Percentiles rank a stretch among this genome's conserved stretches.
Conservation (phyloP, 1,140 invertebrate species). For the Drosophila saltans region DNA sequence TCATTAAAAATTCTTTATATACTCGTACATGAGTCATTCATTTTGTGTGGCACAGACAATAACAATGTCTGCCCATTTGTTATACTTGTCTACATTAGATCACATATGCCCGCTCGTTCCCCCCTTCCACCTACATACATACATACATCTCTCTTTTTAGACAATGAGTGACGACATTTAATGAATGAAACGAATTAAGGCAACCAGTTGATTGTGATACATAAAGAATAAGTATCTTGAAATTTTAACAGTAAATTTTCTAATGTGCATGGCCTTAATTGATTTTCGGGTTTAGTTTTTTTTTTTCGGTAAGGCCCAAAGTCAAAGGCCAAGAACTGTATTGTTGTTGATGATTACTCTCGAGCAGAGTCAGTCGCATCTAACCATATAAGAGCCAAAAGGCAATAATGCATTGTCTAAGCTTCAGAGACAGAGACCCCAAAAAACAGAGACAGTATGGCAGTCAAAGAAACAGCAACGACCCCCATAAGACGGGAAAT, state of each 20-base stretch:
- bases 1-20: constrained; percentile 17
- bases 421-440: background rate
- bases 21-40: constrained; percentile 18
- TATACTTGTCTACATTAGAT: constrained; percentile 11
- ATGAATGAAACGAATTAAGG: constrained; percentile 20
- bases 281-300: background rate
- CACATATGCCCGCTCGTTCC: background rate
- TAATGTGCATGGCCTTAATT: constrained; percentile 17
- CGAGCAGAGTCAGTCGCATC: background rate
- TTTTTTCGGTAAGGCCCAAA: background rate
- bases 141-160: background rate
- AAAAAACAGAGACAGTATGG: constrained; percentile 1
- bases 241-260: constrained; percentile 5
- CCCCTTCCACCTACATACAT: background rate
- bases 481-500: constrained; percentile 36
- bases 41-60: constrained; percentile 11
- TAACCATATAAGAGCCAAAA: background rate
- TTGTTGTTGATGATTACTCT: background rate
- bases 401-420: constrained; percentile 24
- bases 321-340: constrained; percentile 9
- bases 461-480: constrained; percentile 3
- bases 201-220: constrained; percentile 5
- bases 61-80: constrained; percentile 16
- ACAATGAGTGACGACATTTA: background rate
- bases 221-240: background rate